Base-by-base conservation (phyloP, 2,113 vertebrate species). In the Natator depressus region DNA sequence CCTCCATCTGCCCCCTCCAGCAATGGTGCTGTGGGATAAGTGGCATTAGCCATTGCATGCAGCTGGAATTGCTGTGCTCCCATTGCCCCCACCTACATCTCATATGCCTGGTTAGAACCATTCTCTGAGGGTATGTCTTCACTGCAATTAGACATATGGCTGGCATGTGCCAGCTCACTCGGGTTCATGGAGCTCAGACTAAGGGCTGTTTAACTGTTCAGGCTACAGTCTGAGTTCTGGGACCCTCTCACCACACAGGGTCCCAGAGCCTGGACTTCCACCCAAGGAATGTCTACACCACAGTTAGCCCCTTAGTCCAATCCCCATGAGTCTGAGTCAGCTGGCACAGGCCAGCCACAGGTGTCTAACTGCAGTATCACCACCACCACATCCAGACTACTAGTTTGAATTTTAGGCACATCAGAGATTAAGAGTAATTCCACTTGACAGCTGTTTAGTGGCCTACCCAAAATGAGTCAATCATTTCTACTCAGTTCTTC, bases 351-450 rank as follows among this genome's bases (percentile, higher is more conserved):
- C 47, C 47, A 49, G 47, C 47, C 47, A 49, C 62, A 65, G 14
- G 31, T 65, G 16, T n/a, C 62, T 65, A 65, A 16, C 13, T 69
- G 62, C 35, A 69, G 9, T 25, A 10, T 2, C 53, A 54, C 53
- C 53, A 54, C 53, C 25, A 38, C 6, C 11, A 29, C 19, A 69
- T 0, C 0, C 0, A 13, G 88, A 88, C 89, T 1, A 4, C 3
- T 84, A 84, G 42, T 25, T 80, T 80, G 49, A 90, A 82, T 59
- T 27, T 59, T 59, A 59, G 11, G 38, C 29, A 57, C 25, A 31
- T 8, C 53, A 84, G 13, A 65, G 82, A 2, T 10, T 47, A 12
- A 65, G 80, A 5, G 10, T 20, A 90, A 17, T 59, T 88, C 81
- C 55, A n/a, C 2, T 3, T 62, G 59, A 35, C 59, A 62, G 13